Evolutionary conservation across 2,888 invertebrate species (phyloP), one percentile per base, ranked within the genome.

Genomic region (Drosophila neotestacea): DNA sequence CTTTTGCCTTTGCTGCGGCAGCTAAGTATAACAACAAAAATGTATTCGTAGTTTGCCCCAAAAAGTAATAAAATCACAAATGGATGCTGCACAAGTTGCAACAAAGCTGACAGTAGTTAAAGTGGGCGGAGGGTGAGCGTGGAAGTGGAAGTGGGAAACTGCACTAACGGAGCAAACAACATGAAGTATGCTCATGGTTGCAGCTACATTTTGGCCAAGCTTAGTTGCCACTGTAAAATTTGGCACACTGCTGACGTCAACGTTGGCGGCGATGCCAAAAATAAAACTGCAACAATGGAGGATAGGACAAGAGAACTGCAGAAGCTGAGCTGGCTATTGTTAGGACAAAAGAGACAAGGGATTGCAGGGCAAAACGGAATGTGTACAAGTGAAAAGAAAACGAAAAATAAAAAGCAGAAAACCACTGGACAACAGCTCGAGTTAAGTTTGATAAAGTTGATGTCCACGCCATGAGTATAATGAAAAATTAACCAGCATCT

Each of bases 211-310:
- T 77, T 71, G 83, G 82, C 73, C 81, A 76, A 71, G 70, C 66
- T 64, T 70, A 58, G 69, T 30, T 56, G 54, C 36, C 39, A 44
- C 52, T 64, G 44, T 47, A 58, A 75, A 68, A 83, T 81, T 81
- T 79, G 77, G 83, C 62, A 72, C 81, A 82, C 71, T 81, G 76
- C 89, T 86, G 90, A 88, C 86, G 86, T 86, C 86, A 86, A 84
- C 73, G 55, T 68, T 77, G 77, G 63, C 54, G 62, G 28, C 68
- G 61, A 68, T 70, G 73, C 84, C 76, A 79, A 79, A 76, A 80
- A 73, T 76, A 76, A 68, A 76, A 65, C 63, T 77, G 83, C 89
- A 89, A 88, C 86, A 89, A 85, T 77, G 51, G 56, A 39, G n/a
- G 59, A 42, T 28, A 11, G 22, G 22, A 34, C 16, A 11, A 52